Conservation (phyloP, 2,113 vertebrate genomes). For the Aspidoscelis tigris region DNA sequence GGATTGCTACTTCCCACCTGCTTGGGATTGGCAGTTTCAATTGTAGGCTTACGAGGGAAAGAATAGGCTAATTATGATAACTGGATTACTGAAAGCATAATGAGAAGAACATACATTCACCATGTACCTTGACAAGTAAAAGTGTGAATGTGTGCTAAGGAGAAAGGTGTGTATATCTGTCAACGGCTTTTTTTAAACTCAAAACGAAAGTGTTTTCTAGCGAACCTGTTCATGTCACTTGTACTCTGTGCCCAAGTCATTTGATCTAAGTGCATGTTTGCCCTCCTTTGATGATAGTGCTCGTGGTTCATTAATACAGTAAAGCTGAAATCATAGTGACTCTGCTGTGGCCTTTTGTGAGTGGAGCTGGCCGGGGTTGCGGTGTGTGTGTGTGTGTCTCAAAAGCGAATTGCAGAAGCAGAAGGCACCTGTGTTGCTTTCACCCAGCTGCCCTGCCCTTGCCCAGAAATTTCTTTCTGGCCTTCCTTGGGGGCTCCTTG, state of each 20-base stretch:
- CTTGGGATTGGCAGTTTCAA: neutral
- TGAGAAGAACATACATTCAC: neutral
- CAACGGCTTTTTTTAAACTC: neutral
- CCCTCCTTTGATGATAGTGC: too few relatives aligned
- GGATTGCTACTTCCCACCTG: neutral
- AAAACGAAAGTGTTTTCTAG: neutral
- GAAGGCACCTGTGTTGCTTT: too few relatives aligned
- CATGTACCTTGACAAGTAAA: neutral
- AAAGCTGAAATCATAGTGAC: neutral
- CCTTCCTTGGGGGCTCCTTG: neutral
- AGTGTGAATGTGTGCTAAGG: neutral
- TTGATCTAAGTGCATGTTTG: neutral
- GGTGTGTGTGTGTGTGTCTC: neutral
- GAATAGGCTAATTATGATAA: slow-evolving; percentile 43
- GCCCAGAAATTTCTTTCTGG: too few relatives aligned
- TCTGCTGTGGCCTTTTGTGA: neutral
- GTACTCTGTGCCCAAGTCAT: too few relatives aligned
- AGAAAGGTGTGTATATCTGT: neutral
- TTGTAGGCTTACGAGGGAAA: neutral
- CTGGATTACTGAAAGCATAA: neutral
- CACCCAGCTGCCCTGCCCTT: neutral
- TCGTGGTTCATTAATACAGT: too few relatives aligned
- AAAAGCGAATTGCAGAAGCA: too few relatives aligned
- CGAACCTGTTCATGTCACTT: neutral
- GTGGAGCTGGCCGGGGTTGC: neutral